These are phyloP conservation scores for Rhagologus leucostigma DNA, from an alignment of 2,113 vertebrate genomes.

Conservation along the genomic window DNA sequence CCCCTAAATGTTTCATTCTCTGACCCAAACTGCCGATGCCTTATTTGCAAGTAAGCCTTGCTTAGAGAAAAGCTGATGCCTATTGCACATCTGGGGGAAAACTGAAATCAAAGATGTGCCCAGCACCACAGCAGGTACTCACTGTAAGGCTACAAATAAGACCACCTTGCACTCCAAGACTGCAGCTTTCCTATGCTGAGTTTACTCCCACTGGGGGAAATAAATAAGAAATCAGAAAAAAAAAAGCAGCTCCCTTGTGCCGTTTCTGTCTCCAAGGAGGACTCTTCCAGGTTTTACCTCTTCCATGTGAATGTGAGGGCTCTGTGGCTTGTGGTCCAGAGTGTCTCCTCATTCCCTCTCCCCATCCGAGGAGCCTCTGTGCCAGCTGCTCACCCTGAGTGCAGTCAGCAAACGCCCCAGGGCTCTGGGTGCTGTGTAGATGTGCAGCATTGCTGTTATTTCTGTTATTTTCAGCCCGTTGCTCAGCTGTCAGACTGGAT, in stretches of 20 bases:
- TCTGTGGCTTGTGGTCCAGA: neutral
- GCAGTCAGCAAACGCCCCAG: neutral
- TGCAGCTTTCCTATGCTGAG: neutral
- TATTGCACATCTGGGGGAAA: rapidly evolving
- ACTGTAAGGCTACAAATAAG: neutral
- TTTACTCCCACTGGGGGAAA: neutral
- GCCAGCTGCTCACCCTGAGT: neutral
- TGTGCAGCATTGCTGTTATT: neutral
- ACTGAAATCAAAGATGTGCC: neutral
- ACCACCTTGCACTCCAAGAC: neutral
- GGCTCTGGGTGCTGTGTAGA: neutral
- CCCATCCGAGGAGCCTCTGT: neutral
- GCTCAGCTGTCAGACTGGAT: conserved; percentile 9
- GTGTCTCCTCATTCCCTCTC: neutral
- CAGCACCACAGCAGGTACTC: neutral
- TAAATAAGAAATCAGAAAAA: neutral
- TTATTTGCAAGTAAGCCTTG: neutral
- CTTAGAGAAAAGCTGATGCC: neutral
- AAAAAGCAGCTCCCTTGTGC: neutral
- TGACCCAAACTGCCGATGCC: neutral
- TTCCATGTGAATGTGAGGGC: neutral
- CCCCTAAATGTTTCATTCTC: neutral
- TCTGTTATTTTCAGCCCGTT: neutral
- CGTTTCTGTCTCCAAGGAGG: neutral
- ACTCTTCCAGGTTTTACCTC: neutral